Evolutionary conservation across 2,113 vertebrate species (phyloP), one percentile per base, ranked within the genome.

Genomic region (Oryzias celebensis): DNA sequence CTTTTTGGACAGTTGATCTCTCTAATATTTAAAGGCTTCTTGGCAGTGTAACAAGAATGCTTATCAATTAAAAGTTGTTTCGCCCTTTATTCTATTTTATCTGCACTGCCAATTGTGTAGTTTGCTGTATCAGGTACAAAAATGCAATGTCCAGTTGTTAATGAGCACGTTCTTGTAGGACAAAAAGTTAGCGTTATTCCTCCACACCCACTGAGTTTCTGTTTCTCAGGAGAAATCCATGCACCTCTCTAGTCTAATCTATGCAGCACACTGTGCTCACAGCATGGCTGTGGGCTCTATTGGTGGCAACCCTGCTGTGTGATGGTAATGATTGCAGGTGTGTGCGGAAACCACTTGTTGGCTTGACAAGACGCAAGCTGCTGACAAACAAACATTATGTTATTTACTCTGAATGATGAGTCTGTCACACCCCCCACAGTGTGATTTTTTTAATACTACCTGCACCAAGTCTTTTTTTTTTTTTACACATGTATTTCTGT

Each of bases 311-410:
- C 82, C 85, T 18, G 75, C 81, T 89, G 84, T 62, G 81, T 48
- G 58, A 47, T 43, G 43, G 75, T 82, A 81, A 87, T 86, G 81
- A 85, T 82, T 82, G 83, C 83, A 85, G 81, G 80, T 85, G 85
- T 80, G 80, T 65, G 53, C 58, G 75, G 69, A 80, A 87, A 65
- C 73, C 83, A 88, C 87, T 88, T 85, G 85, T 87, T 86, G 77
- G 77, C 57, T 63, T 47, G 77, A 80, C 75, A 79, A 76, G 69
- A 70, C 54, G 74, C 53, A 61, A 74, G 70, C 57, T 75, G 52
- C 46, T 64, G 41, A 66, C 50, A 83, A 80, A 77, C 64, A 82
- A 70, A 65, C 44, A 71, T 74, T 48, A 43, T 48, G 52, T 59
- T 69, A 68, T 72, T 81, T 73, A 75, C 68, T 62, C 43, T 56